These are phyloP conservation scores for Dusona sp. DNA, from an alignment of 2,888 invertebrate genomes.

Conservation along the genomic window DNA sequence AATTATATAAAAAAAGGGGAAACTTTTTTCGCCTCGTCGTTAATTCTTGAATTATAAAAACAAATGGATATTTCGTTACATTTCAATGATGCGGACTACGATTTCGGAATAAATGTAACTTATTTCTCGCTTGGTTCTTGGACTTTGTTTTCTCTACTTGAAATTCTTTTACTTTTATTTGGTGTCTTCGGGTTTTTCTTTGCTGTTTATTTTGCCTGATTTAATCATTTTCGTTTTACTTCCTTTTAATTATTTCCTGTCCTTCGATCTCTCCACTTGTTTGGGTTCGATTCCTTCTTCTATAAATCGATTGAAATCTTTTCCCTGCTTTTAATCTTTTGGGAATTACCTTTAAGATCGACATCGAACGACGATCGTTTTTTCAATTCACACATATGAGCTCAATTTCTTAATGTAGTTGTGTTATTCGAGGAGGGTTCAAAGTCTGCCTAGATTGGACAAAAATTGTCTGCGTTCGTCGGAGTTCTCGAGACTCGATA, in stretches of 20 bases:
- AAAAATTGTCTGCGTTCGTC: neutral
- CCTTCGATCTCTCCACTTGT: neutral
- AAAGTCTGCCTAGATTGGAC: slow-evolving; percentile 31
- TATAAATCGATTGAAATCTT: neutral
- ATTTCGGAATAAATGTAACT: neutral
- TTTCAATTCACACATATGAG: neutral
- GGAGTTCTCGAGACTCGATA: slow-evolving; percentile 9
- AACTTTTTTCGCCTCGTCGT: neutral
- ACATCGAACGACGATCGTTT: neutral
- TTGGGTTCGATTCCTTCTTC: neutral
- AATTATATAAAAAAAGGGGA: neutral
- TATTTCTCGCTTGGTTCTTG: neutral
- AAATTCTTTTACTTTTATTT: neutral
- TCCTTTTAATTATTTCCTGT: neutral
- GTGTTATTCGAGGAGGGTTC: slow-evolving; percentile 8
- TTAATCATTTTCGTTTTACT: neutral
- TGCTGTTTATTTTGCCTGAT: neutral
- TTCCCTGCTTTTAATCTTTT: neutral
- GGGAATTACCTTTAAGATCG: neutral
- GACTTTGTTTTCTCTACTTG: neutral
- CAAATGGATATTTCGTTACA: neutral
- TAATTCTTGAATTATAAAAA: neutral
- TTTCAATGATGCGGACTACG: neutral
- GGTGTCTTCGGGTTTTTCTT: neutral
- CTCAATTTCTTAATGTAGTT: neutral